Percentiles rank a stretch among this genome's conserved stretches.
Conservation (phyloP, 2,888 invertebrate genomes). For the Carcina quercana region DNA sequence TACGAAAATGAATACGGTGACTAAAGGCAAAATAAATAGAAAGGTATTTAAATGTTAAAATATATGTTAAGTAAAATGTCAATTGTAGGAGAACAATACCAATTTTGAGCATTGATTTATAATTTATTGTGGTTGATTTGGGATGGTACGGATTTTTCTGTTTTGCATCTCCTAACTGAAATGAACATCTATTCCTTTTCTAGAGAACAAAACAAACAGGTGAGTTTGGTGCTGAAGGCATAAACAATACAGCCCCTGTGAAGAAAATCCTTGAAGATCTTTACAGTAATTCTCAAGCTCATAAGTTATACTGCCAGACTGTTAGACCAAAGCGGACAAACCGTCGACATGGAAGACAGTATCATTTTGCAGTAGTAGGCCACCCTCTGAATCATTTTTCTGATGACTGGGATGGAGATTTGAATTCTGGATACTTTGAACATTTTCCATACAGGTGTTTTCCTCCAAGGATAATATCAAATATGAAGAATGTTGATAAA, state of each 20-base stretch:
- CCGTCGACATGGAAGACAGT: constrained; percentile 13
- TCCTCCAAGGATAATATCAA: constrained; percentile 45
- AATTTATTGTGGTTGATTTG: too few species aligned
- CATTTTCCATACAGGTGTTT: constrained; percentile 44
- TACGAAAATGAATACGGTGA: too few species aligned
- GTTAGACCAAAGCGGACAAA: constrained; percentile 28
- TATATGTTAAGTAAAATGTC: too few species aligned
- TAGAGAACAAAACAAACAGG: constrained; percentile 3
- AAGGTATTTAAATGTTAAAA: too few species aligned
- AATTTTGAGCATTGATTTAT: too few species aligned
- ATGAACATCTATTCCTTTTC: too few species aligned
- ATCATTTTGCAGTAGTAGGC: constrained; percentile 37
- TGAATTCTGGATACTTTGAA: constrained; percentile 47
- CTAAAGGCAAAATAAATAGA: too few species aligned
- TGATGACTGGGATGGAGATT: constrained; percentile 52
- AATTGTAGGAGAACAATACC: too few species aligned
- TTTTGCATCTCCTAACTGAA: too few species aligned
- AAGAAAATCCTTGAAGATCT: constrained; percentile 39
- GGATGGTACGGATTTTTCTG: too few species aligned
- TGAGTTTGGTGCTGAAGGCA: constrained; percentile 29
- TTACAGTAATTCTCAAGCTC: constrained; percentile 33
- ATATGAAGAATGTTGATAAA: constrained; percentile 27
- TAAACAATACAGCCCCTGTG: constrained; percentile 40
- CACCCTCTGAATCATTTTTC: constrained; percentile 41
- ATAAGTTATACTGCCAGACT: constrained; percentile 31